Evolutionary conservation across 2,888 invertebrate genomes (phyloP).

Genomic region (Hirtodrosophila duncani): DNA sequence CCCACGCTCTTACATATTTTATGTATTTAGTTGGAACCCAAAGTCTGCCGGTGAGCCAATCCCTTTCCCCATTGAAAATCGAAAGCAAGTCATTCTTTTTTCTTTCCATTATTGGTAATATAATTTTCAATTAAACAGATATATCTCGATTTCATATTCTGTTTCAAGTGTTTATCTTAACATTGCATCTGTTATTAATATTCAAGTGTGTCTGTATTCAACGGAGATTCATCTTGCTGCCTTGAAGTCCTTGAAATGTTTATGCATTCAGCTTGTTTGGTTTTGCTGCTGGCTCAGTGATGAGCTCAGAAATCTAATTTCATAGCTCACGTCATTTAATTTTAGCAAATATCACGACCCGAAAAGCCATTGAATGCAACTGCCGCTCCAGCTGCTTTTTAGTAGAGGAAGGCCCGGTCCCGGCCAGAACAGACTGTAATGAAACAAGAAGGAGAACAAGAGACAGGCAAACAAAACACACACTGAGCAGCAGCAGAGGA

Average conservation of each 20-base stretch:
- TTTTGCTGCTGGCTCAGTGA: not conserved
- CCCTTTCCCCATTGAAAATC: no score
- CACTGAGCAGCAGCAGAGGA: slow-evolving; percentile 13
- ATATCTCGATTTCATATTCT: no score
- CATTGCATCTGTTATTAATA: no score
- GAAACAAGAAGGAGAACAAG: slow-evolving; percentile 61
- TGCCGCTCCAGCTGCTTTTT: slow-evolving; percentile 52
- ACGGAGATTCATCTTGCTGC: not conserved
- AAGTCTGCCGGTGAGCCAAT: no score
- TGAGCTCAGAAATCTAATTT: slow-evolving; percentile 52
- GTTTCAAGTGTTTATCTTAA: no score
- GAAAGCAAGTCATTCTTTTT: no score
- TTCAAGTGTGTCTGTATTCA: no score
- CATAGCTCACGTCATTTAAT: slow-evolving; percentile 76
- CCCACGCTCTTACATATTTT: no score
- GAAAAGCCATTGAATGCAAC: slow-evolving; percentile 75
- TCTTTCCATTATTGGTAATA: no score
- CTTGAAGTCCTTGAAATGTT: slow-evolving; percentile 17
- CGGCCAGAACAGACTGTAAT: slow-evolving; percentile 38
- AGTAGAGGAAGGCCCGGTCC: no score
- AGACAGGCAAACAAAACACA: slow-evolving; percentile 18
- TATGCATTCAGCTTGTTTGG: not conserved
- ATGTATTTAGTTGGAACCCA: no score
- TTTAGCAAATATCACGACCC: slow-evolving; percentile 76
- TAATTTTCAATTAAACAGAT: no score